Evolutionary conservation across 2,888 invertebrate species (phyloP).

Genomic region (Meganola albula): DNA sequence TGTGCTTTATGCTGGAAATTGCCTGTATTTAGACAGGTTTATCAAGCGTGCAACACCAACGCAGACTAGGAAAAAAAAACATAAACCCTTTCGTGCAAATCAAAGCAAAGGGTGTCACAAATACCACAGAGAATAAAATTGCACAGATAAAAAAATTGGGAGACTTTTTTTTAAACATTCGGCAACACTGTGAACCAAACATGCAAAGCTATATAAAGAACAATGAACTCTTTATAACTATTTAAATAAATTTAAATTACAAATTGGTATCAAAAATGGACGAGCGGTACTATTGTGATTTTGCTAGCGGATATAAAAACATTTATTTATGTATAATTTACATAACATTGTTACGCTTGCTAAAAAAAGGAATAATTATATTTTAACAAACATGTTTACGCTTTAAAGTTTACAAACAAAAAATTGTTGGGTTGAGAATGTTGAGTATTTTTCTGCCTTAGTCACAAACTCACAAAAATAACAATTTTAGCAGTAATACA

Average conservation of each 20-base stretch:
- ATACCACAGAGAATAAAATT: constrained; percentile 12
- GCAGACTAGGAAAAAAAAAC: constrained; percentile 27
- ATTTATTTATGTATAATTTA: no score
- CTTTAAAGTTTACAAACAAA: no score
- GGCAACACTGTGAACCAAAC: constrained; percentile 39
- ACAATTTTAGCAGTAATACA: constrained; percentile 22
- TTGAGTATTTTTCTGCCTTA: constrained; percentile 30
- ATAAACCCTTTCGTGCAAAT: constrained; percentile 31
- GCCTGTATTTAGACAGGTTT: constrained; percentile 45
- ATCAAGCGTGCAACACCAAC: constrained; percentile 67
- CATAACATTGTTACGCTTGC: no score
- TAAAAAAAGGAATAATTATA: no score
- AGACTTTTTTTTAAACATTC: constrained; percentile 19
- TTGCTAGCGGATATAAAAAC: no score
- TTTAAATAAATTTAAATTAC: constrained; percentile 38
- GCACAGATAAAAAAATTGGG: constrained; percentile 13
- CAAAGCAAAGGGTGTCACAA: constrained; percentile 24
- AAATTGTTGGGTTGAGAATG: no score
- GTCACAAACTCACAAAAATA: constrained; percentile 40
- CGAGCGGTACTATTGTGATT: no score
- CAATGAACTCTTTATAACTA: constrained; percentile 31
- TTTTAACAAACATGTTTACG: no score
- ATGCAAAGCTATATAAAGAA: constrained; percentile 43
- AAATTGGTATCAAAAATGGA: constrained; percentile 24
- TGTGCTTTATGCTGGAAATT: constrained; percentile 54